phyloP scores from a whole-genome alignment of 2,888 invertebrate species.

The Dynastes grantii region DNA sequence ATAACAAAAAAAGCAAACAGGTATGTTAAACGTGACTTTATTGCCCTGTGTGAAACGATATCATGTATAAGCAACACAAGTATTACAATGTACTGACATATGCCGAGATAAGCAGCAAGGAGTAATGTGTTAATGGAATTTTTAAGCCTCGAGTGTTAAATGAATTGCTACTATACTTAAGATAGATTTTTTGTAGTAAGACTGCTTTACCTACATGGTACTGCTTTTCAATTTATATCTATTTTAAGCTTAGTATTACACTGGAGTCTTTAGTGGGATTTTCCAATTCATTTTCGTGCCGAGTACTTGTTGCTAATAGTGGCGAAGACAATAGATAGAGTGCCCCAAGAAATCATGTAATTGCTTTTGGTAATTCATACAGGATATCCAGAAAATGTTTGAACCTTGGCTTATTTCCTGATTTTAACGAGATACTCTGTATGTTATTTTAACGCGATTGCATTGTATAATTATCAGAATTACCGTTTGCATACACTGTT shows the following conservation, averaged over 20 bases:
- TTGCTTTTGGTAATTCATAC: no score
- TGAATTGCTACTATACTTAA: not conserved
- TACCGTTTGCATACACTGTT: no score
- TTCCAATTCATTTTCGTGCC: not conserved
- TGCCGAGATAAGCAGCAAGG: conserved; percentile 70
- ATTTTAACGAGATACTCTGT: no score
- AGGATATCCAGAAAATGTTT: no score
- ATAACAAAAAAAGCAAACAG: not conserved
- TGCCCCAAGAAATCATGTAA: no score
- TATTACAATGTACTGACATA: conserved; percentile 55
- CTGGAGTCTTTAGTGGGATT: not conserved
- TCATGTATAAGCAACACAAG: conserved; percentile 28
- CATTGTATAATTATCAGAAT: no score
- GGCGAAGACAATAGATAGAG: not conserved
- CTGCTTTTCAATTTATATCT: not conserved
- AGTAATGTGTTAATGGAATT: conserved; percentile 60
- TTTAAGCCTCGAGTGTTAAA: conserved; percentile 17
- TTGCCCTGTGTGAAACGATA: conserved; percentile 43
- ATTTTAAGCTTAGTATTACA: conserved; percentile 4
- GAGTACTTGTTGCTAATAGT: not conserved
- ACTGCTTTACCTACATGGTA: not conserved
- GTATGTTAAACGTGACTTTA: conserved; percentile 30
- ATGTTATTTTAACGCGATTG: no score
- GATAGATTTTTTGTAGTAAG: not conserved
- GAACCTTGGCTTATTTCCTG: no score